phyloP scores from a whole-genome alignment of 2,113 vertebrate species.

The Cynopterus brachyotis region DNA sequence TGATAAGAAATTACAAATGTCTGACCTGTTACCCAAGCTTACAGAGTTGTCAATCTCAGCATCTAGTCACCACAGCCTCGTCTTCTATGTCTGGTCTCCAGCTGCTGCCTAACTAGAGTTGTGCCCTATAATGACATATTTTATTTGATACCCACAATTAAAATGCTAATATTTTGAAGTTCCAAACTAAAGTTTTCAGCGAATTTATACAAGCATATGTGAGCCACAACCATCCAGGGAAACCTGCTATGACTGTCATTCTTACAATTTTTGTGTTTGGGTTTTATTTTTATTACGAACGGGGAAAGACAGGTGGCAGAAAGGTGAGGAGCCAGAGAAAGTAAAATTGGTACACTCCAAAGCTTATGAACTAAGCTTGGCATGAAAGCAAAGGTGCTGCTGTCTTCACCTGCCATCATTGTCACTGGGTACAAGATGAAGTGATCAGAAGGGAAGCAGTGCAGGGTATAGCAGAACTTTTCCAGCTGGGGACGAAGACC shows the following conservation, averaged over 20 bases:
- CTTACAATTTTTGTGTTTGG: not conserved
- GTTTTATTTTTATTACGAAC: not conserved
- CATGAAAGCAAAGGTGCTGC: not conserved
- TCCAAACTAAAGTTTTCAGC: not conserved
- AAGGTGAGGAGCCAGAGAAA: not conserved
- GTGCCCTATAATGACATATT: not conserved
- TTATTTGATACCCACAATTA: not conserved
- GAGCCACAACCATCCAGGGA: not conserved
- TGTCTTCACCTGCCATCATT: fast-evolving
- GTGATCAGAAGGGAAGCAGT: not conserved
- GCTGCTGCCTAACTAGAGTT: not conserved
- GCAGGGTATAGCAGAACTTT: not conserved
- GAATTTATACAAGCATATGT: not conserved
- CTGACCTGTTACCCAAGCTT: not conserved
- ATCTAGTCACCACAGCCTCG: not conserved
- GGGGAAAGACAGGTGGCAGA: not conserved
- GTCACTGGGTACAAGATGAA: not conserved
- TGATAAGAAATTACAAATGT: not conserved
- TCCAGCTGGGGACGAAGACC: not conserved
- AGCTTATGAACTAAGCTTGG: not conserved
- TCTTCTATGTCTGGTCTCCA: not conserved
- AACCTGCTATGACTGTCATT: not conserved
- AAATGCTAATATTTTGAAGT: conserved; percentile 15
- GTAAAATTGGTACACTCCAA: not conserved
- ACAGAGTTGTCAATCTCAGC: not conserved